Evolutionary conservation across 1,140 invertebrate species (phyloP), one percentile per base, ranked within the genome.

Genomic region (Zaprionus tsacasi): DNA sequence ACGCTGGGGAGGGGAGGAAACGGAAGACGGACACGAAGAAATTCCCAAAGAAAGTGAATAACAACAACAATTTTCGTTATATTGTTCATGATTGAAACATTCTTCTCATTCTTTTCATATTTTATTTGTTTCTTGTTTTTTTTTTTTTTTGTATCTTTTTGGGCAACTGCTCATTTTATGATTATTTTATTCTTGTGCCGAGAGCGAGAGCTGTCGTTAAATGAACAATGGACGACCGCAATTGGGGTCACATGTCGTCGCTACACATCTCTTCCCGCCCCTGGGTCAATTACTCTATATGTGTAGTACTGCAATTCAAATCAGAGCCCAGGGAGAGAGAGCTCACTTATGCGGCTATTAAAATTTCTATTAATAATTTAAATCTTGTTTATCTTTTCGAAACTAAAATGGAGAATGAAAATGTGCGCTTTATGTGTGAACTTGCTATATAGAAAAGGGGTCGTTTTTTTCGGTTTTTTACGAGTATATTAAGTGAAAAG

Each of bases 171-270:
- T 75, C 68, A 63, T 75, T 70, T 70, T 75, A 58, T 70, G 59
- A 5, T 27, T 57, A 15, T 43, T 74, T 74, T 70, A 55, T 70
- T 69, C 43, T 59, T 72, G 30, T 65, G 50, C 40, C 45, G 70
- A n/a, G 70, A n/a, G 27, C 27, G 27, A 30, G 27, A 30, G 35
- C 59, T 75, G 60, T 78, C 75, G 78, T 79, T 88, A 87, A 87
- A 88, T 87, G 85, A 89, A 87, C 83, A 87, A 87, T 89, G 80
- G 73, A 70, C 60, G 83, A 66, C 68, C 81, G 70, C 80, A 87
- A 87, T 87, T 87, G 85, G 72, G 83, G 85, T 80, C 85, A 80
- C 76, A 82, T 56, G 57, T n/a, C 38, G n/a, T 40, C 56, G 30
- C 17, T 30, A 15, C 76, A 82, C 79, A 79, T 82, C 71, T 54